Base-by-base conservation (phyloP, 2,113 vertebrate species). In the Cinclus cinclus region DNA sequence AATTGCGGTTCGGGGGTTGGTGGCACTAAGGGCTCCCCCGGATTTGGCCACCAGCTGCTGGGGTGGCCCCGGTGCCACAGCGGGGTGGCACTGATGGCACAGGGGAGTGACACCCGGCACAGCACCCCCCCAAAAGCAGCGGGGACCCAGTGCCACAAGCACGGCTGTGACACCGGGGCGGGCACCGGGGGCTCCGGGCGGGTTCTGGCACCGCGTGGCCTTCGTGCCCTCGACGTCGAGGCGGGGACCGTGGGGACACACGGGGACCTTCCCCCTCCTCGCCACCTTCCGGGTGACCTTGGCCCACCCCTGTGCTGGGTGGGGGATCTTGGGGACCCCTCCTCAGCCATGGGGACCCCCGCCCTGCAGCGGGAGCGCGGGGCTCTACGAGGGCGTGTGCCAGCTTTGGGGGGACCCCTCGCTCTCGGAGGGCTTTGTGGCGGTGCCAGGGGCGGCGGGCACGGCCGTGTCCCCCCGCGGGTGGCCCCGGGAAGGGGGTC, bases 291-390 rank as follows among this genome's bases (percentile, higher is more conserved):
- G 69, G 2, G 13, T 56, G 87, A 90, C 94, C 92, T 92, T 89
- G 85, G 18, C 64, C 15, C 9, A 3, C 15, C 23, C n/a, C 30
- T 2, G 42, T 18, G 42, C 42, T 44, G 42, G 42, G 17, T 18
- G 47, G 13, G 47, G 47, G 47, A 49, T 23, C 47, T 49, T 25
- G 47, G 47, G 49, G 49, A 50, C 49, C 49, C 49, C 49, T 50
- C 49, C 49, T 27, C 49, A 27, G 8, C 25, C 49, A 50, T 15
- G 65, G 60, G 65, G 35, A 55, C 71, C 75, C 80, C 49, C 49
- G 49, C 70, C 89, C 82, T 5, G 4, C 33, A 1, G 11, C 0
- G 28, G 4, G 4, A 22, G 3, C 27, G 10, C 0, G 8, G 24
- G 19, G 74, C 14, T 63, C n/a, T 41, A 2, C 25, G 1, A 21